A percentile compares a stretch with the other conserved stretches of the same genome.
Evolutionary conservation across 1,140 invertebrate species (phyloP).

Genomic region (Musca vetustissima): DNA sequence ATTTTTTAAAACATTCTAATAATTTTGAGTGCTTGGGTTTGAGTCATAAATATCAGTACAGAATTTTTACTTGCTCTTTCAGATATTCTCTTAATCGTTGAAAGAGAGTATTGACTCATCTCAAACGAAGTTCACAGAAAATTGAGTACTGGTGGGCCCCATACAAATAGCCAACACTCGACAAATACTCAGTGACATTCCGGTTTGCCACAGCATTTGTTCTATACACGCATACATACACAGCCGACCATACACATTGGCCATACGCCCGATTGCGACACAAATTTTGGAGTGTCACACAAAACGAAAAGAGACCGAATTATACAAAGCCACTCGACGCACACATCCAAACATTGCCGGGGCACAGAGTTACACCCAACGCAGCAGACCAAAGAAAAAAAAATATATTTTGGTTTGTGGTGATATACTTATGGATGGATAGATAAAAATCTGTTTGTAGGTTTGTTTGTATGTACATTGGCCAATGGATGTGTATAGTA

Average conservation of each 20-base stretch:
- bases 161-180: background rate
- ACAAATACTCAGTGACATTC: constrained; percentile 8
- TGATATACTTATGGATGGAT: constrained; percentile 7
- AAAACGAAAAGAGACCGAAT: constrained; percentile 27
- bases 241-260: too few relatives aligned
- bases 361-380: background rate
- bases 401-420: background rate
- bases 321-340: constrained; percentile 7
- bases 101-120: too few relatives aligned
- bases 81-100: too few relatives aligned
- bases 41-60: too few relatives aligned
- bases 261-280: constrained; percentile 9
- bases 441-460: too few relatives aligned
- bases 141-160: too few relatives aligned
- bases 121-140: too few relatives aligned
- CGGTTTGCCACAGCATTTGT: constrained; percentile 6
- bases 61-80: background rate
- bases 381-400: too few relatives aligned
- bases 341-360: background rate
- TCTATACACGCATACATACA: too few relatives aligned
- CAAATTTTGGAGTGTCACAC: constrained; percentile 30
- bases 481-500: background rate
- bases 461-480: background rate
- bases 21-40: too few relatives aligned
- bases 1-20: too few relatives aligned